These are phyloP conservation scores for Drosophila paulistorum DNA, from an alignment of 1,140 invertebrate species.

Conservation along the genomic window DNA sequence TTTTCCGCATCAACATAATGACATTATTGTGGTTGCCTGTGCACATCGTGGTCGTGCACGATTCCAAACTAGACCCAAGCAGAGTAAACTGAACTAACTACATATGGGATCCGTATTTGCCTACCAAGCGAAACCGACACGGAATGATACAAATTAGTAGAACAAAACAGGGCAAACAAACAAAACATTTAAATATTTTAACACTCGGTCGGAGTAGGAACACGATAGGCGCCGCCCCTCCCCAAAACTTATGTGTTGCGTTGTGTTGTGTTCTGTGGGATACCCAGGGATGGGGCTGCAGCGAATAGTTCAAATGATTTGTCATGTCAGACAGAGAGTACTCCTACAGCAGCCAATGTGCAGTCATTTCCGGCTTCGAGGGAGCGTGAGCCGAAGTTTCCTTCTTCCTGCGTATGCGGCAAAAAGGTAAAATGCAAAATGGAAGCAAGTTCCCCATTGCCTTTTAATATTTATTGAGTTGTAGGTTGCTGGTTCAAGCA, in stretches of 20 bases:
- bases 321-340: constrained; percentile 55
- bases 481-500: constrained; percentile 33
- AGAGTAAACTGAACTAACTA: constrained; percentile 24
- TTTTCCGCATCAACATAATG: constrained; percentile 38
- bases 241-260: neutral
- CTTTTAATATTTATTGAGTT: constrained; percentile 80
- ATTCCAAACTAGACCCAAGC: constrained; percentile 11
- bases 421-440: constrained; percentile 37
- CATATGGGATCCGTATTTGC: constrained; percentile 14
- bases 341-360: constrained; percentile 20
- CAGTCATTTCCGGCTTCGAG: constrained; percentile 59
- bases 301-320: constrained; percentile 70
- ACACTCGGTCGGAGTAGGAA: neutral
- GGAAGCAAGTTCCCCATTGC: constrained; percentile 50
- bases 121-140: constrained; percentile 20
- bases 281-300: constrained; percentile 9
- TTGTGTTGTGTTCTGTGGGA: neutral
- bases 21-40: constrained; percentile 43
- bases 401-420: constrained; percentile 6
- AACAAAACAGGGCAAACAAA: constrained; percentile 35
- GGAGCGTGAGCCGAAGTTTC: constrained; percentile 9
- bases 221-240: neutral
- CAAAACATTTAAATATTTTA: constrained; percentile 62
- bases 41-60: neutral
- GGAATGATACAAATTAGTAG: constrained; percentile 58